These are phyloP conservation scores for Tamandua tetradactyla DNA, from an alignment of 2,797 vertebrate genomes.

Conservation along the genomic window DNA sequence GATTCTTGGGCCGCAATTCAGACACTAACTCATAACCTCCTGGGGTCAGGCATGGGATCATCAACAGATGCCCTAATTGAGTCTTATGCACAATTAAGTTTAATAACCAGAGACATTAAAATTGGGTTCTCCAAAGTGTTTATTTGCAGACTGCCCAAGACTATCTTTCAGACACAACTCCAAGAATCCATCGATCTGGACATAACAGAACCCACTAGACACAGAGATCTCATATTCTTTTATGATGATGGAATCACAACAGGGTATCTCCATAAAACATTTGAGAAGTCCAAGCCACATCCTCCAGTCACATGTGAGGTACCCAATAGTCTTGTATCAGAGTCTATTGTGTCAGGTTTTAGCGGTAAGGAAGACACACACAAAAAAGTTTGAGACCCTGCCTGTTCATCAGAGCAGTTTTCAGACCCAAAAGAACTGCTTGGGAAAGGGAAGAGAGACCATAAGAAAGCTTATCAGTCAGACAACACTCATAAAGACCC, in stretches of 20 bases:
- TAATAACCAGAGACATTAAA: neutral
- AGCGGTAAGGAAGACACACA: neutral
- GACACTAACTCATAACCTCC: neutral
- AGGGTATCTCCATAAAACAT: neutral
- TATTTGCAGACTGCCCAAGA: neutral
- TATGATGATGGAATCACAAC: neutral
- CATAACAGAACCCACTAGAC: neutral
- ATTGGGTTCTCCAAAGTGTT: neutral
- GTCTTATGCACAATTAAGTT: neutral
- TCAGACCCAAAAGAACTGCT: neutral
- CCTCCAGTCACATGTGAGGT: neutral
- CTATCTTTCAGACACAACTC: neutral
- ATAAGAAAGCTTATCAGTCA: neutral
- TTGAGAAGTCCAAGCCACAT: neutral
- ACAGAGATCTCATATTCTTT: neutral
- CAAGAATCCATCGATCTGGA: neutral
- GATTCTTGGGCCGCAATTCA: neutral
- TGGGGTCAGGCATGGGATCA: neutral
- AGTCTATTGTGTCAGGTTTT: neutral
- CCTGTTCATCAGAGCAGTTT: neutral
- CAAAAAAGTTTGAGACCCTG: neutral
- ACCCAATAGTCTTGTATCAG: neutral
- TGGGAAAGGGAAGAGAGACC: neutral
- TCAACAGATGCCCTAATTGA: neutral
- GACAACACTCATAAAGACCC: neutral